Evolutionary conservation across 2,113 vertebrate species (phyloP).

Genomic region (Diglossa brunneiventris): DNA sequence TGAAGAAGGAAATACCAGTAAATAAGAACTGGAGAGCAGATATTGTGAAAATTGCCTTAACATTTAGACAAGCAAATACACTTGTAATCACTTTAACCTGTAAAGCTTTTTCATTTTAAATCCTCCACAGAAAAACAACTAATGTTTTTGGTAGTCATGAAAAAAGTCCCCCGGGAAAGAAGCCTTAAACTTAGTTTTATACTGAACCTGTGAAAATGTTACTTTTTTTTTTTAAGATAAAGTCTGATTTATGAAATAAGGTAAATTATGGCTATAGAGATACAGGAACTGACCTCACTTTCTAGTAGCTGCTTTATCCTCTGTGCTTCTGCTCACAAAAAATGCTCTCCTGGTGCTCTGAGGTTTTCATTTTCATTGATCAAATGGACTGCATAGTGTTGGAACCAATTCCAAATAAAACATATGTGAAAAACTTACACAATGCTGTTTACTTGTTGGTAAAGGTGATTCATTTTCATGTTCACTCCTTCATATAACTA

Average conservation of each 20-base stretch:
- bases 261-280: background rate
- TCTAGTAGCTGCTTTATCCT: background rate
- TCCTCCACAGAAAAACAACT: background rate
- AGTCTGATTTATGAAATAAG: background rate
- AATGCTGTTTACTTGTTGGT: background rate
- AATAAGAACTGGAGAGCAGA: background rate
- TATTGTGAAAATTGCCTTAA: background rate
- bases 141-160: background rate
- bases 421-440: background rate
- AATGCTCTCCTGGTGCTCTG: fast-evolving
- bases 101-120: background rate
- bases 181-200: background rate
- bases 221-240: background rate
- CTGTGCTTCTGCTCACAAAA: background rate
- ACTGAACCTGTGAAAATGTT: background rate
- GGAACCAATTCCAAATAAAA: background rate
- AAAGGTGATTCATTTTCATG: background rate
- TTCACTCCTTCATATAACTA: background rate
- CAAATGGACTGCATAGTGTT: background rate
- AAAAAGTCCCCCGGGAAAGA: background rate
- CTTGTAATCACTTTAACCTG: background rate
- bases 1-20: background rate
- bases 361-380: background rate
- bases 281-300: background rate
- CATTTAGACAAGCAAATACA: background rate